Evolutionary conservation across 2,113 vertebrate genomes (phyloP), one percentile per base, ranked within the genome.

Genomic region (Spilogale gracilis): DNA sequence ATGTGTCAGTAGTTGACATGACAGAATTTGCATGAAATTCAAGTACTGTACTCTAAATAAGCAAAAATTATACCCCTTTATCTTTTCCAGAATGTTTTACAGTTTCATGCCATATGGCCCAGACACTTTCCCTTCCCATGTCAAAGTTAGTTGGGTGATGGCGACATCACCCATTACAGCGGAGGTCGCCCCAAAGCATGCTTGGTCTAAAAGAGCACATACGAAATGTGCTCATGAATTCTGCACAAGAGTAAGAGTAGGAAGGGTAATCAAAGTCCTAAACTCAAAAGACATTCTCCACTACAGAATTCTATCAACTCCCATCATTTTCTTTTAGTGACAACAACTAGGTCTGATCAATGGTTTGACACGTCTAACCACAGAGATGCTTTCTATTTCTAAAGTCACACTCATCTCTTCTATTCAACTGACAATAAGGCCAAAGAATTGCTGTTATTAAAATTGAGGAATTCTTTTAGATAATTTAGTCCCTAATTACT

Each of bases 21-120:
- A 86, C 43, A 69, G 48, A 94, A 93, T 60, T 61, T 95, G 9
- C 48, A 50, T 78, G 23, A 79, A 94, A 74, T 88, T 84, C 27
- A 81, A 82, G 43, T 54, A 95, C 14, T 56, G 9, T 92, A 89
- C 20, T 88, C 25, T 50, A 67, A 96, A 85, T 14, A 61, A 38
- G 32, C 27, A 90, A 88, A 58, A 86, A 76, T 95, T 52, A 27
- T 58, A n/a, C 23, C 25, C 8, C 8, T 61, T 23, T 63, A 43
- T 60, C 25, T 71, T 17, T 76, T 87, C 18, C 4, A 80, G 74
- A 50, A 89, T 16, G 73, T 95, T 94, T n/a, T 32, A 48, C 2
- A 73, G 71, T 45, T 91, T 61, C 60, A 45, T 56, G 11, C 8
- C 56, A 10, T 38, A 2, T 43, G 11, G 5, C 1, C 48, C 13